Percentiles rank a stretch among this genome's conserved stretches.
phyloP scores from a whole-genome alignment of 1,140 invertebrate genomes.

The Bombus sylvicola region DNA sequence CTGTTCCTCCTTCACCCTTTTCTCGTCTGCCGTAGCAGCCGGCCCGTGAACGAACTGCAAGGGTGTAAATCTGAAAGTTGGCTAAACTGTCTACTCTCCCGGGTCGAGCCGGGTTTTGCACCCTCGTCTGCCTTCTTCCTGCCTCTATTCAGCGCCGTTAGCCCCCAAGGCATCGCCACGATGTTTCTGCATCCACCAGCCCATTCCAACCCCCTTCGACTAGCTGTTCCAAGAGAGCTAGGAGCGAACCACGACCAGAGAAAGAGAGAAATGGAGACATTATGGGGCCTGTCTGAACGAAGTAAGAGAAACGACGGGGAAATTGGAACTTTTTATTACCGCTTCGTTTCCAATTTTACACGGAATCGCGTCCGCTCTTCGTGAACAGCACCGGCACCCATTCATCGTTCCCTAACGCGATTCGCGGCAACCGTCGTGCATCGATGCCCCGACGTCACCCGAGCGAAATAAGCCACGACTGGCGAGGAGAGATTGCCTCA shows the following conservation, averaged over 20 bases:
- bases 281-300: too few species aligned
- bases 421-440: constrained; percentile 32
- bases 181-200: constrained; percentile 40
- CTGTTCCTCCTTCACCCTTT: neutral
- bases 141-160: constrained; percentile 61
- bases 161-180: constrained; percentile 57
- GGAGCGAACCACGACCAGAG: constrained; percentile 11
- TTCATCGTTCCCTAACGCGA: constrained; percentile 55
- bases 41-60: constrained; percentile 76
- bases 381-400: neutral
- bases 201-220: neutral
- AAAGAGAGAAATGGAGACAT: neutral
- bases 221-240: neutral
- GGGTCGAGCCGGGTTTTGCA: constrained; percentile 61
- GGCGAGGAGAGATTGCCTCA: constrained; percentile 30
- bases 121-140: constrained; percentile 50
- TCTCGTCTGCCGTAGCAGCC: constrained; percentile 68
- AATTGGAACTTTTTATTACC: constrained; percentile 73
- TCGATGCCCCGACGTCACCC: constrained; percentile 16
- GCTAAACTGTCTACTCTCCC: constrained; percentile 75
- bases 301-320: constrained; percentile 49
- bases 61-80: constrained; percentile 80
- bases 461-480: constrained; percentile 40
- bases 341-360: constrained; percentile 72
- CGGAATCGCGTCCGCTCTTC: constrained; percentile 39